Evolutionary conservation across 92 coral and sea anemone genomes (phyloP), one percentile per base, ranked within the genome.

Genomic region (Paragorgia papillata): DNA sequence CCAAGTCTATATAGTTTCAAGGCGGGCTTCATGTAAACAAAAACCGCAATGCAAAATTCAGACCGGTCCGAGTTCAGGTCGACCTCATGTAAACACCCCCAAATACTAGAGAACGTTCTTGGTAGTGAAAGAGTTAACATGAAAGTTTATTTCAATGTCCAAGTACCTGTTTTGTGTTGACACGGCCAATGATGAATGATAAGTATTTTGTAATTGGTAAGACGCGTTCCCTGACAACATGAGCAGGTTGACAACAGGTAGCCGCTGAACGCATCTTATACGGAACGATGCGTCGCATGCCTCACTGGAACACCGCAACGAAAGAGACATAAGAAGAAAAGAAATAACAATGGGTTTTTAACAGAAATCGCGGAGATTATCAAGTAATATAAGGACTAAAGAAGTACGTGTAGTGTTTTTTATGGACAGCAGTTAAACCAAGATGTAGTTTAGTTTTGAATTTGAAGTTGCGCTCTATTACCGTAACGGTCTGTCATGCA

Each of bases 401-500:
- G n/a, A n/a, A n/a, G n/a, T n/a, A n/a, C n/a, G n/a, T n/a, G n/a
- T n/a, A n/a, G n/a, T n/a, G n/a, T n/a, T n/a, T n/a, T n/a, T n/a
- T n/a, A n/a, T n/a, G n/a, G n/a, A n/a, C n/a, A n/a, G 43, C 43
- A 37, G 6, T 10, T 46, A 6, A 9, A 46, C 15, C 53, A 15
- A 15, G 31, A 56, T 28, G 37, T 22, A 14, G 62, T 49, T 48
- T 3, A 4, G 14, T 9, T 17, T 17, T 29, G 43, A 18, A 5
- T 49, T 69, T 7, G 3, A 69, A 12, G 25, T 14, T 69, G 46
- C 15, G 27, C 1, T 15, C 26, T 22, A 46, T 25, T 21, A 43
- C 13, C 62, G 61, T 69, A 25, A 51, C 43, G 37, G 9, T 51
- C 76, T 69, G 20, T 50, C 76, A 69, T 69, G 76, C 76, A 69